Evolutionary conservation across 2,797 vertebrate genomes (phyloP).

Genomic region (Pangasius mekongensis): DNA sequence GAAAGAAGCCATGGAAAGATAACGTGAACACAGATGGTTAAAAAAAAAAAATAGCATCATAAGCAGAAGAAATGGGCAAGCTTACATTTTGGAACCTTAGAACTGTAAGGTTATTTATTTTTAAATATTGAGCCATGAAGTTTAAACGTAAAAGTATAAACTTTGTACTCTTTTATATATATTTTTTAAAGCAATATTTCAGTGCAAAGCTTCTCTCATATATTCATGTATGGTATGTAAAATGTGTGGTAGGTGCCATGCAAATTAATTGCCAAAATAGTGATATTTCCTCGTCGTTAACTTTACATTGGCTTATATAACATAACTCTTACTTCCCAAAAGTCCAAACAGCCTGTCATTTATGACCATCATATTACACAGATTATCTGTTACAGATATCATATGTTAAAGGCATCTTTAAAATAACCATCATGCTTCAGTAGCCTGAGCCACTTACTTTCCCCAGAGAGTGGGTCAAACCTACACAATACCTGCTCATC

Average conservation of each 20-base stretch:
- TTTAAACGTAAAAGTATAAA: not conserved
- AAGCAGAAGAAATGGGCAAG: not conserved
- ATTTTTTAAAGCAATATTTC: not conserved
- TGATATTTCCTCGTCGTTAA: not conserved
- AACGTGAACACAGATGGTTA: not conserved
- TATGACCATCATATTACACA: not conserved
- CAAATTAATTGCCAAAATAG: not conserved
- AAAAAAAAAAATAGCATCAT: not conserved
- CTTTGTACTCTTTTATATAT: not conserved
- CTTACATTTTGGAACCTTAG: not conserved
- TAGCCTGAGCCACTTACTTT: not conserved
- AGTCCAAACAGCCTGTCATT: not conserved
- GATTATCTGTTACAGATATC: not conserved
- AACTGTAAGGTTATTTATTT: not conserved
- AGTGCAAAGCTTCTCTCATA: not conserved
- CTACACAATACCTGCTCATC: conserved; percentile 5
- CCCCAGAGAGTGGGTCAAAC: not conserved
- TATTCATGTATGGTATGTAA: not conserved
- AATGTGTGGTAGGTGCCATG: not conserved
- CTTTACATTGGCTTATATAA: not conserved
- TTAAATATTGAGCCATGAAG: not conserved
- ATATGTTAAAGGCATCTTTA: not conserved
- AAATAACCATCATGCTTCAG: not conserved
- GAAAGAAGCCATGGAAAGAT: conserved; percentile 9
- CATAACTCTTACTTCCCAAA: not conserved